phyloP scores from a whole-genome alignment of 2,888 invertebrate species.

The Pecten maximus region DNA sequence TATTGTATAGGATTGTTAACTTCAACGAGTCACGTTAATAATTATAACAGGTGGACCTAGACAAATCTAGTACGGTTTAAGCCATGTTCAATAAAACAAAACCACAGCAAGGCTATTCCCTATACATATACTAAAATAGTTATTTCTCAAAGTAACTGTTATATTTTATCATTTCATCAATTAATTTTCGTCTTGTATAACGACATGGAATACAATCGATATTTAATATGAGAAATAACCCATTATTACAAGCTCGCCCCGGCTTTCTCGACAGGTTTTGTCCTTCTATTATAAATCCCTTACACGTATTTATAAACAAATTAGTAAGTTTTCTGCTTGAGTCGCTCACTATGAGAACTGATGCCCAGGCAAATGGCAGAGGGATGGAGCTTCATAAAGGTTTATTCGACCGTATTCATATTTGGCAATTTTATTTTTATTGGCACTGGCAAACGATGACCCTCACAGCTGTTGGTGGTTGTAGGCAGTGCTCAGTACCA shows the following conservation, averaged over 20 bases:
- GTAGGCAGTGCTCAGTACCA: slow-evolving; percentile 13
- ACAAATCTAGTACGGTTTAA: not conserved
- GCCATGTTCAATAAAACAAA: no score
- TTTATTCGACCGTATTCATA: slow-evolving; percentile 51
- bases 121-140: no score
- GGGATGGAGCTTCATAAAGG: slow-evolving; percentile 46
- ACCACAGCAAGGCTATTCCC: no score
- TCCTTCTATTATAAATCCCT: slow-evolving; percentile 28
- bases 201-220: not conserved
- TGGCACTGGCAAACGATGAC: slow-evolving; percentile 40
- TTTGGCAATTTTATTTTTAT: slow-evolving; percentile 51
- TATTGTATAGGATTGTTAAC: no score
- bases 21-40: no score
- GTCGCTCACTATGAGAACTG: not conserved
- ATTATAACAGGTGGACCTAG: not conserved
- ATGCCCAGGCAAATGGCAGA: slow-evolving; percentile 46
- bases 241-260: not conserved
- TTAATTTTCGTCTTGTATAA: not conserved
- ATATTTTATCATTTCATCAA: not conserved
- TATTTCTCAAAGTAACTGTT: not conserved
- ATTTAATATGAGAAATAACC: slow-evolving; percentile 26
- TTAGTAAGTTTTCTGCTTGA: slow-evolving; percentile 28
- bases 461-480: slow-evolving; percentile 49
- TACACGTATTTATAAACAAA: slow-evolving; percentile 32
- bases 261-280: slow-evolving; percentile 32